A percentile compares a stretch with the other conserved stretches of the same genome.
Evolutionary conservation across 2,113 vertebrate species (phyloP).

Genomic region (Phasianus colchicus): DNA sequence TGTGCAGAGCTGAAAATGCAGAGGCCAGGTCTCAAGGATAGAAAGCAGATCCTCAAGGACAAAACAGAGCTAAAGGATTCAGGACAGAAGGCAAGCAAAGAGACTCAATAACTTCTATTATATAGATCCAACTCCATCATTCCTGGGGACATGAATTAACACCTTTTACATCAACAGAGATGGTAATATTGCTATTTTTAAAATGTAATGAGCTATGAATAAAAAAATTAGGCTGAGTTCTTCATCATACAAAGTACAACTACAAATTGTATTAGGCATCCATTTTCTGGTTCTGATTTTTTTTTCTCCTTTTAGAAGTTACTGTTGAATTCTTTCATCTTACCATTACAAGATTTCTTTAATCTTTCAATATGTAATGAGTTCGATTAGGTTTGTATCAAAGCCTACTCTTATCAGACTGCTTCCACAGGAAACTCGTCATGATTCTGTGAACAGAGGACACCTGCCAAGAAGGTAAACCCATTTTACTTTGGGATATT

Average conservation of each 20-base stretch:
- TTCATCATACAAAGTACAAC: background rate
- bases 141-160: background rate
- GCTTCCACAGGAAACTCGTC: background rate
- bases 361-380: background rate
- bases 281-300: background rate
- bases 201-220: background rate
- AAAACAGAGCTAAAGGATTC: background rate
- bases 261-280: background rate
- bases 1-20: background rate
- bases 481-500: conserved; percentile 23
- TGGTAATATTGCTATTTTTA: background rate
- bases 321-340: background rate
- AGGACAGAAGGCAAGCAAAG: background rate
- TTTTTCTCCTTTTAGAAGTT: background rate
- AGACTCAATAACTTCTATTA: background rate
- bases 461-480: conserved; percentile 41
- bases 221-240: background rate
- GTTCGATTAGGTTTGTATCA: conserved; percentile 12
- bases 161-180: background rate
- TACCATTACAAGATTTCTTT: background rate
- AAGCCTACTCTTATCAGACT: background rate
- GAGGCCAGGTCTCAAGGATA: background rate
- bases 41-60: background rate
- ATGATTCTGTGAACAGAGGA: background rate
- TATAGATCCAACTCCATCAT: background rate